phyloP scores from a whole-genome alignment of 2,113 vertebrate genomes.

The Polypterus bichir region DNA sequence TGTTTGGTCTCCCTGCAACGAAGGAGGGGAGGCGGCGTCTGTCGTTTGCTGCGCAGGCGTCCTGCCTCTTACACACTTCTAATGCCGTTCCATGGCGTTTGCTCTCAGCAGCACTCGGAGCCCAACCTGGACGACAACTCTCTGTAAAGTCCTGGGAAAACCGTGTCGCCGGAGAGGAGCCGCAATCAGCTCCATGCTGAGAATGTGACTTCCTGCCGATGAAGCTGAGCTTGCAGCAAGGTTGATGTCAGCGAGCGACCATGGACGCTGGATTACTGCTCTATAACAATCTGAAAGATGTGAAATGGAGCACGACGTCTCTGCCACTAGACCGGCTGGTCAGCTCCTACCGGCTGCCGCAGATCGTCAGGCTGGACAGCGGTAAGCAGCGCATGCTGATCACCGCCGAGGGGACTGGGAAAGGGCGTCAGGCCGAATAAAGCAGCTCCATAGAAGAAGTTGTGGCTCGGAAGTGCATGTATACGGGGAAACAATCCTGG shows the following conservation, averaged over 20 bases:
- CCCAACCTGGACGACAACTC: slow-evolving; percentile 27
- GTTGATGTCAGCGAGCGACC: slow-evolving; percentile 23
- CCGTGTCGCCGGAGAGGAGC: slow-evolving; percentile 22
- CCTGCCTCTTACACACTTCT: slow-evolving; percentile 25
- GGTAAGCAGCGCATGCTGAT: slow-evolving; percentile 42
- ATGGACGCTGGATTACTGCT: slow-evolving; percentile 61
- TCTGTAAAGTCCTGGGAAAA: slow-evolving; percentile 10
- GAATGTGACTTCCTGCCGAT: slow-evolving; percentile 16
- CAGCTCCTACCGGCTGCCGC: slow-evolving; percentile 78
- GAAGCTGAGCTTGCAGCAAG: slow-evolving; percentile 13
- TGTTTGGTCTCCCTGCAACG: slow-evolving; percentile 5
- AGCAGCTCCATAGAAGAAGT: too few relatives aligned
- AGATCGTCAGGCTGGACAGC: slow-evolving; percentile 72
- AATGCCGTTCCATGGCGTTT: slow-evolving; percentile 43
- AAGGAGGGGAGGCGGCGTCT: slow-evolving; percentile 33
- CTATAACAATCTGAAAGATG: slow-evolving; percentile 76
- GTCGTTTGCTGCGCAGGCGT: slow-evolving; percentile 51
- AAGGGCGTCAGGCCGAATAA: neutral
- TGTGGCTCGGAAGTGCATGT: too few relatives aligned
- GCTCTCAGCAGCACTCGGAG: slow-evolving; percentile 41
- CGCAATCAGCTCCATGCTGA: slow-evolving; percentile 26
- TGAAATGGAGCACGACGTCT: slow-evolving; percentile 81
- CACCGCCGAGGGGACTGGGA: too few relatives aligned
- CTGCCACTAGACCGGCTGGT: slow-evolving; percentile 80
- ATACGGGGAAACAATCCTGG: too few relatives aligned